phyloP scores from a whole-genome alignment of 2,113 vertebrate species.

The Podarcis cretensis region DNA sequence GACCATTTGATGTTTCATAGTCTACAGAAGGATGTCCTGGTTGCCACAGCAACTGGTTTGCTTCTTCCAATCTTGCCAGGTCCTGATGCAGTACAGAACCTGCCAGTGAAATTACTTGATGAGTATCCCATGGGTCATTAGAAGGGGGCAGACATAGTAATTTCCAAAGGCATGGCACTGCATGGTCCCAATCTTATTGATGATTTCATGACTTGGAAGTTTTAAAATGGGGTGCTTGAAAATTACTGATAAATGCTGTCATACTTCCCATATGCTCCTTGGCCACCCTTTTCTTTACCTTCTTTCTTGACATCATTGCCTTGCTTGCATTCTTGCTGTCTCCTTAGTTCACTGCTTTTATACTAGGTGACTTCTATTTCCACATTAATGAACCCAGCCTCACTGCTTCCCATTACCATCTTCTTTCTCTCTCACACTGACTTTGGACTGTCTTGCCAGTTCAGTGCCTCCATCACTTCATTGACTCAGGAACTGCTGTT shows the following conservation, averaged over 20 bases:
- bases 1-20: background rate
- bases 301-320: background rate
- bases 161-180: too few relatives aligned
- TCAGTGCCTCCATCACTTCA: conserved; percentile 29
- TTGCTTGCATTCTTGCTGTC: background rate
- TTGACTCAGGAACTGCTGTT: conserved; percentile 50
- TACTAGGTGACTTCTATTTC: conserved; percentile 37
- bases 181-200: background rate
- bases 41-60: background rate
- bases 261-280: background rate
- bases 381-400: conserved; percentile 41
- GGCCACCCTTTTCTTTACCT: conserved; percentile 8
- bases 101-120: too few relatives aligned
- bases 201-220: background rate
- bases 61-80: background rate
- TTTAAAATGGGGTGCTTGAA: too few relatives aligned
- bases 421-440: conserved; percentile 29
- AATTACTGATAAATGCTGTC: too few relatives aligned
- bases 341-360: background rate
- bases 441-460: conserved; percentile 52
- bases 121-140: background rate
- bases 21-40: background rate
- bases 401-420: conserved; percentile 55
- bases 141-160: background rate
- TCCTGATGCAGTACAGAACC: background rate